Evolutionary conservation across 2,888 invertebrate species (phyloP).

Genomic region (Papilio elwesi): DNA sequence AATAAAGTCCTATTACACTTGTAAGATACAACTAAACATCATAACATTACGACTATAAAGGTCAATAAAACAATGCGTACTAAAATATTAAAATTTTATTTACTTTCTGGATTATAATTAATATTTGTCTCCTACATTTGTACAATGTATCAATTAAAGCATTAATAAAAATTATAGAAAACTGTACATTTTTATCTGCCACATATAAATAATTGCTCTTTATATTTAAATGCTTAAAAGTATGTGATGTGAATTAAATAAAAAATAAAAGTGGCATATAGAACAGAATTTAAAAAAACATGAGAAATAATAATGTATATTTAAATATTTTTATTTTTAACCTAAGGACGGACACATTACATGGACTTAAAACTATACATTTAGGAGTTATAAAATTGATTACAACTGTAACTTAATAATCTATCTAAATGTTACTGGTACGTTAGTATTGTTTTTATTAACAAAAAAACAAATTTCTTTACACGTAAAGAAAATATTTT

Average conservation of each 20-base stretch:
- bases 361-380: conserved; percentile 31
- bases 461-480: no score
- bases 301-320: conserved; percentile 21
- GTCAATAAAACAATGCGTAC: conserved; percentile 41
- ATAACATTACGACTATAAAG: neutral
- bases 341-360: conserved; percentile 42
- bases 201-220: neutral
- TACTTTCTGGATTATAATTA: conserved; percentile 37
- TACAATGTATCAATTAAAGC: conserved; percentile 55
- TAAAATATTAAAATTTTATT: conserved; percentile 49
- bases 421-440: conserved; percentile 23
- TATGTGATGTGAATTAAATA: conserved; percentile 40
- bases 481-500: no score
- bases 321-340: conserved; percentile 31
- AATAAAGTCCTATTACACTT: no score
- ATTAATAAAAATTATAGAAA: conserved; percentile 36
- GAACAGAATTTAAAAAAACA: conserved; percentile 25
- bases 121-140: conserved; percentile 45
- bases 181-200: neutral
- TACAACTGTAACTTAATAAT: conserved; percentile 11
- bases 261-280: conserved; percentile 30
- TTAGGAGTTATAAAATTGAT: conserved; percentile 11
- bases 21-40: no score
- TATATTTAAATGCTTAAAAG: conserved; percentile 17
- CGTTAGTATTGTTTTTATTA: conserved; percentile 16